Base-by-base conservation (phyloP, 2,113 vertebrate genomes). In the Ctenomys sociabilis region DNA sequence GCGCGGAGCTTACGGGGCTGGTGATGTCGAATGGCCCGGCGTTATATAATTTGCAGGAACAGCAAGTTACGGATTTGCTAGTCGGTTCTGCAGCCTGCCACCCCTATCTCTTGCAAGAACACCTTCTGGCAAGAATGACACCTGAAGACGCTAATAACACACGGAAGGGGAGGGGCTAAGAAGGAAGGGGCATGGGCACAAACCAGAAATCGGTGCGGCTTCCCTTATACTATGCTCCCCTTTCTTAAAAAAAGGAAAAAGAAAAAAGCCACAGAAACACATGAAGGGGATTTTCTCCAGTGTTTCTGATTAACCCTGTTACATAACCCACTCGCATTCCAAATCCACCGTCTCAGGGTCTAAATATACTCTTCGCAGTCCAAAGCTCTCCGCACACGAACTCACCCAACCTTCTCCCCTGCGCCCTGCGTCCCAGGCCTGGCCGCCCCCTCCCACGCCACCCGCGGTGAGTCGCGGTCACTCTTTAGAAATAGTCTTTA, bases 291-390 rank as follows among this genome's bases (percentile, higher is more conserved):
- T 98, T 98, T 98, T 97, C 98, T 98, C 98, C 98, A 98, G 98
- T 99, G 99, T 99, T 99, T 99, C 99, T 99, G 99, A 99, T 99
- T 99, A 99, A 99, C 99, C 99, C 98, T 99, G 99, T 99, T 99
- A 99, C 99, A 99, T 99, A 99, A 99, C 99, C 99, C 98, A 98
- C 99, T 99, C 98, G 99, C 99, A 99, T 99, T 99, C 99, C 99
- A 99, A 98, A 98, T 99, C 99, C 99, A 98, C 98, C 98, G 98
- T 99, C 99, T 98, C 99, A 98, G 98, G 98, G 98, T 99, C 99
- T 99, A 99, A 99, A 99, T 99, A 99, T 99, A 99, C 98, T 98
- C 98, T 96, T 97, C 95, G 96, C 98, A 97, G 98, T 97, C 97
- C 93, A 97, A 96, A 59, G 97, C 97, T 96, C 95, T 95, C 97